A percentile compares a stretch with the other conserved stretches of the same genome.
These are phyloP conservation scores for Amblyornis subalaris DNA, from an alignment of 2,113 vertebrate species.

Conservation along the genomic window DNA sequence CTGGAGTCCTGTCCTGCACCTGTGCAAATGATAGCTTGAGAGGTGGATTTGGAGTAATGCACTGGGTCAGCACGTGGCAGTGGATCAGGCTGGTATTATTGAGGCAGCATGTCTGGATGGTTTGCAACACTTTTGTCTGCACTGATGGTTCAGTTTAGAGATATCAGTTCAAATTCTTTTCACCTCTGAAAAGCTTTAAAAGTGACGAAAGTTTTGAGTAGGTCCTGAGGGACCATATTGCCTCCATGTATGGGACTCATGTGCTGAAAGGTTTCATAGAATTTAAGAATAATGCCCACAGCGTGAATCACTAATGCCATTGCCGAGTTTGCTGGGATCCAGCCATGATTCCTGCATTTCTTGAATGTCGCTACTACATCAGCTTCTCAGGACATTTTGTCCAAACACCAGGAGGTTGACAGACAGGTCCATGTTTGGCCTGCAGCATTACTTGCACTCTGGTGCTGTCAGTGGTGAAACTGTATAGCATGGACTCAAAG, in stretches of 20 bases:
- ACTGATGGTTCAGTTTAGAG: not conserved
- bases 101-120: not conserved
- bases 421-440: conserved; percentile 32
- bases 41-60: not conserved
- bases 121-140: not conserved
- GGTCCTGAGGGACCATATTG: not conserved
- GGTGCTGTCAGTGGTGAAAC: conserved; percentile 59
- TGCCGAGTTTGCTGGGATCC: not conserved
- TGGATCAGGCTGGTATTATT: not conserved
- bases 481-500: conserved; percentile 34
- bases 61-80: not conserved
- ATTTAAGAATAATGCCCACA: conserved; percentile 30
- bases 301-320: not conserved
- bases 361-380: conserved; percentile 8
- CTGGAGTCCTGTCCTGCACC: not conserved
- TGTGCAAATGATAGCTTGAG: not conserved
- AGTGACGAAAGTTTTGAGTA: not conserved
- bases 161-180: not conserved
- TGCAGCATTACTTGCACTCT: conserved; percentile 35
- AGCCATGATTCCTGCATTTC: conserved; percentile 10
- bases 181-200: not conserved
- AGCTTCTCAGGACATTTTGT: conserved; percentile 49
- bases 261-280: not conserved
- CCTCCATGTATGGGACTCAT: not conserved
- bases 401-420: conserved; percentile 19